A percentile compares a stretch with the other conserved stretches of the same genome.
Evolutionary conservation across 2,888 invertebrate species (phyloP).

Genomic region (Scaptomyza polygonia): DNA sequence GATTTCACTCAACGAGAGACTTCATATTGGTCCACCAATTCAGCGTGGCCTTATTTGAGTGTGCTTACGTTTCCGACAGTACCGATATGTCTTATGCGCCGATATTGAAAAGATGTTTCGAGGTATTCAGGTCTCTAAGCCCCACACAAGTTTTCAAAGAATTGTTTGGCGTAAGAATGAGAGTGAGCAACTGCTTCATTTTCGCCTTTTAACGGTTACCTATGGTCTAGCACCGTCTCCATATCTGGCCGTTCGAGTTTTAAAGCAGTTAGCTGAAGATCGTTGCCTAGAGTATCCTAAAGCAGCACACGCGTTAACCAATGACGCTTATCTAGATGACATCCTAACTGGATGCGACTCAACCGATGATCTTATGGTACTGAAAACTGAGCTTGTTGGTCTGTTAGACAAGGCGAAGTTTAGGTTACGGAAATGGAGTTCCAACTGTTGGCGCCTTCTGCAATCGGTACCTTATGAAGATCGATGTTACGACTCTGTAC

Average conservation of each 20-base stretch:
- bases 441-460: neutral
- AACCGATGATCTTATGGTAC: neutral
- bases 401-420: neutral
- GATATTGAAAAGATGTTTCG: neutral
- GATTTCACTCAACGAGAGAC: too few species aligned
- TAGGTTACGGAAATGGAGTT: neutral
- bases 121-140: neutral
- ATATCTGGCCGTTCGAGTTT: conserved; percentile 1
- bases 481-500: too few species aligned
- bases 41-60: neutral
- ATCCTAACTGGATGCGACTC: neutral
- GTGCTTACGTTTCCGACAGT: neutral
- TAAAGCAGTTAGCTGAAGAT: neutral
- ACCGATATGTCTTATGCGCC: neutral
- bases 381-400: neutral
- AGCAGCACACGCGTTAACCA: neutral
- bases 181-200: neutral
- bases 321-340: neutral
- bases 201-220: too few species aligned
- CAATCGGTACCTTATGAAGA: neutral
- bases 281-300: neutral
- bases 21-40: neutral
- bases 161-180: neutral
- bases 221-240: neutral
- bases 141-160: neutral